These are phyloP conservation scores for Diuraphis noxia DNA, from an alignment of 1,140 invertebrate genomes.

Conservation along the genomic window DNA sequence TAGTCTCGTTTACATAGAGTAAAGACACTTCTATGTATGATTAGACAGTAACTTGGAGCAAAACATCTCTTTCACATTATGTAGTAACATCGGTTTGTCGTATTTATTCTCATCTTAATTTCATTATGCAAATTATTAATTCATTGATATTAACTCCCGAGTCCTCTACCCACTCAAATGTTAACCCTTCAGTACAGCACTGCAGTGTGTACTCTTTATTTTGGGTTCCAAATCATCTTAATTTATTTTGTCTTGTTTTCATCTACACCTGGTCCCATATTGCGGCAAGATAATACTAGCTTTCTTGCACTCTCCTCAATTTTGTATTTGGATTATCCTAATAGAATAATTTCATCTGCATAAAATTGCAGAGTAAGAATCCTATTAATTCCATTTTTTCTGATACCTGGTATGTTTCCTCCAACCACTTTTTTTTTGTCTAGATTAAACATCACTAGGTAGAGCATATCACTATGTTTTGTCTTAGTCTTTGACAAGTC, in stretches of 20 bases:
- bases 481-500: background rate
- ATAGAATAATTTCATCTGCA: constrained; percentile 2
- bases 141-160: background rate
- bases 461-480: background rate
- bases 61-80: background rate
- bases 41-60: background rate
- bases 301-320: background rate
- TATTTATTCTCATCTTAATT: background rate
- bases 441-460: constrained; percentile 6
- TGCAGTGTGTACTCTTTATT: background rate
- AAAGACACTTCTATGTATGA: background rate
- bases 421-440: too few relatives aligned
- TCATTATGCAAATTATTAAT: background rate
- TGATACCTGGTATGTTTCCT: background rate
- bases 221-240: background rate
- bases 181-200: background rate
- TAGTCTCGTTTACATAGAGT: constrained; percentile 29
- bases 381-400: background rate
- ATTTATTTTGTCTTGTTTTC: background rate
- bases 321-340: too few relatives aligned
- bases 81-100: constrained; percentile 22
- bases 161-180: background rate
- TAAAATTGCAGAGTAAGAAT: background rate
- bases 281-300: background rate
- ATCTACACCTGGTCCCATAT: background rate